Percentiles rank a stretch among this genome's conserved stretches.
Evolutionary conservation across 2,888 invertebrate species (phyloP).

Genomic region (Gonocerus acuteangulatus): DNA sequence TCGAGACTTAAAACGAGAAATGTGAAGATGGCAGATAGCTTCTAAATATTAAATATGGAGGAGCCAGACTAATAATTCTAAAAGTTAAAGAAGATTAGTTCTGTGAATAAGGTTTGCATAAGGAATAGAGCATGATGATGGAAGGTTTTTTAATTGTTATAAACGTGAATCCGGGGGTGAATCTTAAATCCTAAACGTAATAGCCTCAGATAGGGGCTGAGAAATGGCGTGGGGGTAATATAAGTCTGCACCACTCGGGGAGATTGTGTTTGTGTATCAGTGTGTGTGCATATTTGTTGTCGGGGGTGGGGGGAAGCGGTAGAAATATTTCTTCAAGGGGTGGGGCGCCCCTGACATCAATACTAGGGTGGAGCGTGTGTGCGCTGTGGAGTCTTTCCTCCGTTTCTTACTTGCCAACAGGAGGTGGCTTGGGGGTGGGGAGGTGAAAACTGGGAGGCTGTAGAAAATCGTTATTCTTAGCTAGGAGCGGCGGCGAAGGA

Average conservation of each 20-base stretch:
- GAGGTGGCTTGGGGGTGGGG: constrained; percentile 8
- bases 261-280: neutral
- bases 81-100: no score
- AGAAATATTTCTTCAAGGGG: constrained; percentile 31
- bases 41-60: no score
- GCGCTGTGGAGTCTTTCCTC: neutral
- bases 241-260: constrained; percentile 1
- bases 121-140: neutral
- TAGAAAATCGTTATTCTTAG: constrained; percentile 45
- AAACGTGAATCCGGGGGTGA: constrained; percentile 4
- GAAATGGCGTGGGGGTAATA: constrained; percentile 21
- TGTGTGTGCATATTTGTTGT: neutral
- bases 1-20: no score
- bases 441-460: constrained; percentile 47
- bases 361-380: constrained; percentile 24
- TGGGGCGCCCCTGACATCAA: constrained; percentile 31
- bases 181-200: constrained; percentile 21
- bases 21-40: no score
- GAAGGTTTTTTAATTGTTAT: constrained; percentile 21
- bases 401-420: constrained; percentile 26
- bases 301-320: constrained; percentile 15
- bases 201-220: constrained; percentile 11
- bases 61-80: no score
- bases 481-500: constrained; percentile 43
- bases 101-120: no score